These are phyloP conservation scores for Thrips palmi DNA, from an alignment of 1,140 invertebrate genomes.

Conservation along the genomic window DNA sequence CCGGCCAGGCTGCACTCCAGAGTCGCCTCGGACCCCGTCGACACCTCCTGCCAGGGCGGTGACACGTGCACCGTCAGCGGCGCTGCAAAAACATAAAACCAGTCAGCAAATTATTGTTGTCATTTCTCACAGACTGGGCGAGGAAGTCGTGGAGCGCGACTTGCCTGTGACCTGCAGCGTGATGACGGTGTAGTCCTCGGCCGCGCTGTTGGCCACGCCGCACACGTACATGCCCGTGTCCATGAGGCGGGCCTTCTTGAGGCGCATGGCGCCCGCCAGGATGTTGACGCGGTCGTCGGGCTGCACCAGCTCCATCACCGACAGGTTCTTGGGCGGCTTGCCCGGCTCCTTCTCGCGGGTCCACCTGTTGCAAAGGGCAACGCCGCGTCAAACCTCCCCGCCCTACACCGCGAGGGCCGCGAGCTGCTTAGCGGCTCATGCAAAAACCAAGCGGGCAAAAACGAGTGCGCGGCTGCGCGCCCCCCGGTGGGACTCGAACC, in stretches of 20 bases:
- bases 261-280: slow-evolving; percentile 37
- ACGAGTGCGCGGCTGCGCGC: too few relatives aligned
- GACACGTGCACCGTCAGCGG: slow-evolving; percentile 52
- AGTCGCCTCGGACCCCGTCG: slow-evolving; percentile 58
- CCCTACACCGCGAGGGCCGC: too few relatives aligned
- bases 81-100: slow-evolving; percentile 27
- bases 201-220: slow-evolving; percentile 71
- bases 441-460: too few relatives aligned
- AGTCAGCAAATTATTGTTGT: neutral
- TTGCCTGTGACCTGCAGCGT: slow-evolving; percentile 49
- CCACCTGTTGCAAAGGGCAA: too few relatives aligned
- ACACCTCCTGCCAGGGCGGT: slow-evolving; percentile 54
- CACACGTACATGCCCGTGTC: slow-evolving; percentile 70
- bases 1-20: slow-evolving; percentile 76
- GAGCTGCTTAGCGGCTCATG: too few relatives aligned
- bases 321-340: too few relatives aligned
- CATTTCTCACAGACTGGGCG: too few relatives aligned
- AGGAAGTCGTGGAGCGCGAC: too few relatives aligned
- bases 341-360: too few relatives aligned
- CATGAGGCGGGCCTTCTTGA: slow-evolving; percentile 44
- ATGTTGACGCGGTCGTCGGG: slow-evolving; percentile 34
- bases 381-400: too few relatives aligned
- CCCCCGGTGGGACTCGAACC: too few relatives aligned
- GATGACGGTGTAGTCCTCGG: slow-evolving; percentile 64
- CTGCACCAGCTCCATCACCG: slow-evolving; percentile 40